Evolutionary conservation across 2,797 vertebrate genomes (phyloP).

Genomic region (Cephalopachus bancanus): DNA sequence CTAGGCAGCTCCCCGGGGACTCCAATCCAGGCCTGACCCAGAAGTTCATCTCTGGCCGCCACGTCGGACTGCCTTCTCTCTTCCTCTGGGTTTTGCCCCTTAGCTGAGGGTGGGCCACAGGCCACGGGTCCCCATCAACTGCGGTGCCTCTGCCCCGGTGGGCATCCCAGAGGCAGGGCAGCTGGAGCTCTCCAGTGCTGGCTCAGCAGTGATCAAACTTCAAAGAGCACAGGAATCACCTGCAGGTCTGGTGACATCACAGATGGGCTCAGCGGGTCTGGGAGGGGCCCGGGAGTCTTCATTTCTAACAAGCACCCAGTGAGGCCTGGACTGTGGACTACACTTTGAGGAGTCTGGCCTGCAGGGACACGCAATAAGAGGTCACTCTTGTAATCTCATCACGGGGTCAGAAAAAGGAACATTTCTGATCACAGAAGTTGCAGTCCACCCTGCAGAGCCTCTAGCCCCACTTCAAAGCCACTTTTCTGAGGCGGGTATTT

Average conservation of each 20-base stretch:
- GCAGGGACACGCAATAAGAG: neutral
- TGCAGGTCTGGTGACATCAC: too few species aligned
- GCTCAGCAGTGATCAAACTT: neutral
- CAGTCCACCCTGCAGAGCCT: neutral
- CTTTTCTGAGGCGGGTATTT: neutral
- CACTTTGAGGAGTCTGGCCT: neutral
- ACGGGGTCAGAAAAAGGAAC: neutral
- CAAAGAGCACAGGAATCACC: neutral
- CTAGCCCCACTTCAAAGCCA: neutral
- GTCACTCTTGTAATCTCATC: neutral
- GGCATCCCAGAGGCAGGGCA: too few species aligned
- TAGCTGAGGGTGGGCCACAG: neutral
- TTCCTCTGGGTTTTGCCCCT: neutral
- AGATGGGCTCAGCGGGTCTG: neutral
- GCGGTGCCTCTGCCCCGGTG: fast-evolving
- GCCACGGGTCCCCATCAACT: neutral
- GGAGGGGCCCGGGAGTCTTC: neutral
- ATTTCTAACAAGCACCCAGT: neutral
- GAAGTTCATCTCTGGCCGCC: neutral
- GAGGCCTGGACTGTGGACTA: fast-evolving
- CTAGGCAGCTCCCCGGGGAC: neutral
- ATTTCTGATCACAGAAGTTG: neutral
- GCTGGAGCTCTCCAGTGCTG: too few species aligned
- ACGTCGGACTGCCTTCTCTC: neutral
- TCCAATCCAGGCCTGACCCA: neutral